Evolutionary conservation across 2,888 invertebrate genomes (phyloP), one percentile per base, ranked within the genome.

Genomic region (Atherix ibis): DNA sequence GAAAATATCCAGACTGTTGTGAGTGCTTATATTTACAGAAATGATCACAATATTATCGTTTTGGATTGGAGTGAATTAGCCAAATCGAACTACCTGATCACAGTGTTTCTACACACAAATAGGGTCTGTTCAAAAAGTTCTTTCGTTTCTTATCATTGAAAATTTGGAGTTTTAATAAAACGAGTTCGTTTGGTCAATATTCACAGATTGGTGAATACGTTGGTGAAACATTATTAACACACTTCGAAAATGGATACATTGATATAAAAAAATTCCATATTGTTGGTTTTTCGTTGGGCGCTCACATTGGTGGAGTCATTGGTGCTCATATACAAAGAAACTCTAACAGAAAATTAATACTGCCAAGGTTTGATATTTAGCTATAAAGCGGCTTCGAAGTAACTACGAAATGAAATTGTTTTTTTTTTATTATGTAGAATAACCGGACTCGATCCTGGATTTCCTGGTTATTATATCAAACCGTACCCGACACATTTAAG

Each of bases 1-100:
- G 68, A 71, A 48, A 72, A 72, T 48, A 59, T 72, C 42, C 64
- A 65, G 57, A 56, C 59, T 3, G 52, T 61, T 14, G 56, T 54
- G 3, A 51, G 56, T 36, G 56, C 60, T 3, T 61, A 61, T 42
- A 38, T 56, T 18, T 45, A 52, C 29, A 48, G 57, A 3, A 43
- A 38, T 2, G 55, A 60, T 40, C 48, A 52, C 4, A 60, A 60
- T 42, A 43, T 59, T 3, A 48, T 60, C 31, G 45, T 59, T 1
- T 36, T 60, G 26, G 56, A 60, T 35, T 60, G 61, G 61, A 51
- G 52, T 4, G 53, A 56, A 31, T 40, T 60, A 35, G 59, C 60
- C 3, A 56, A 58, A 46, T 60, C 60, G 10, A 61, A 53, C 38
- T 60, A 60, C 43, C 43, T 53, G 16, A 50, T 60, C 27, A 57